Evolutionary conservation across 2,888 invertebrate genomes (phyloP), one percentile per base, ranked within the genome.

Genomic region (Podotricha telesiphe): DNA sequence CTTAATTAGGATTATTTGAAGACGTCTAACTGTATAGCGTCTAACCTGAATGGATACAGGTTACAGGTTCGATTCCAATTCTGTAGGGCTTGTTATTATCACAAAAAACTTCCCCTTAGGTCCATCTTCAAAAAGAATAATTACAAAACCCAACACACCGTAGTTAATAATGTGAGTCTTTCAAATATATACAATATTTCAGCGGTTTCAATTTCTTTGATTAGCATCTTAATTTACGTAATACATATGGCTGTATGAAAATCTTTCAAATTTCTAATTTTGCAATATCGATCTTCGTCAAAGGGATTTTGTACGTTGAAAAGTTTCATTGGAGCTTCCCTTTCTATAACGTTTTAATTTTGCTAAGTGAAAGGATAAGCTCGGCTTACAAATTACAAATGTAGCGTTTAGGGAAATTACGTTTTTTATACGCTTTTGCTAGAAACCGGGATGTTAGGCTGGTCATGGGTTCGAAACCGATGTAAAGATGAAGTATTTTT

Each of bases 341-440:
- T 69, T 66, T 72, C 68, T 68, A 69, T 67, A 73, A 71, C 74
- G 71, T 73, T 77, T 77, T 75, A 74, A 78, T 78, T 75, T 77
- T 65, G 76, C 74, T 73, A 75, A 78, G 77, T 75, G 76, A 75
- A 72, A 71, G 72, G 67, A 71, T 74, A 69, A 70, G 61, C 65
- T 51, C 58, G 58, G 67, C 69, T 75, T 70, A 74, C 68, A 72
- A 73, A 74, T 70, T 73, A 73, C 69, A 55, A 62, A 70, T 70
- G 68, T 72, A 74, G 37, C 66, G 66, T 74, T 73, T 64, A 66
- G 68, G 37, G 20, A 62, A 70, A 72, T 66, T 45, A 66, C 70
- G 67, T 63, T 65, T 72, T 70, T 68, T 67, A 51, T 20, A 61
- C 4, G 34, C 7, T n/a, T 53, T 53, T 53, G 15, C 2, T 51